Evolutionary conservation across 2,113 vertebrate species (phyloP).

Genomic region (Orientallactaga bullata): DNA sequence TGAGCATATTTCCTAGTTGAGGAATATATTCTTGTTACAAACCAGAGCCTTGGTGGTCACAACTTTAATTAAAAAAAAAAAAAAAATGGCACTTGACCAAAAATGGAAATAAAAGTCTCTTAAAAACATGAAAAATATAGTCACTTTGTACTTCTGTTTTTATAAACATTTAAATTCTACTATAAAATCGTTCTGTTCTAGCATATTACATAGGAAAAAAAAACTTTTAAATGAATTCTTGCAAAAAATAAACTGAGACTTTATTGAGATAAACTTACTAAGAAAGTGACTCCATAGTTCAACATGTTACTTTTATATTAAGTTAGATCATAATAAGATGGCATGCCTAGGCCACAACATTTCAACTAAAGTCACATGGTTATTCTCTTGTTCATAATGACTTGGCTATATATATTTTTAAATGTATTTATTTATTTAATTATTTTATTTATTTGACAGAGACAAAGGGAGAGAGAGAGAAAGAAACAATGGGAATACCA

Average conservation of each 20-base stretch:
- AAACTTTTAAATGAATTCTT: neutral
- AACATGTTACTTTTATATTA: neutral
- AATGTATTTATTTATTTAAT: no score
- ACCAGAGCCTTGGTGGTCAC: neutral
- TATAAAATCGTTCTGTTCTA: neutral
- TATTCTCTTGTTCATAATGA: neutral
- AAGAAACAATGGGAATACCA: no score
- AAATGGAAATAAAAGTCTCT: neutral
- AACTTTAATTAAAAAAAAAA: slow-evolving; percentile 21
- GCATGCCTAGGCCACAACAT: neutral
- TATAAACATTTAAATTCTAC: neutral
- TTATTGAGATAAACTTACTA: slow-evolving; percentile 10
- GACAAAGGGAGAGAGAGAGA: no score
- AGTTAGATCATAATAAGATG: neutral
- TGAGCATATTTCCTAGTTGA: neutral
- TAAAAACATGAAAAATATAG: neutral
- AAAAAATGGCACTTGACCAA: slow-evolving; percentile 15
- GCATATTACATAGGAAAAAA: neutral
- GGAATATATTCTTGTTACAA: neutral
- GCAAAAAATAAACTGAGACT: neutral
- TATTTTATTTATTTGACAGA: no score
- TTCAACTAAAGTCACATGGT: neutral
- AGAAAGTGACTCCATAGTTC: neutral
- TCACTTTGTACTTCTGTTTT: neutral
- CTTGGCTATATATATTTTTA: neutral